Percentiles rank a stretch among this genome's conserved stretches.
These are phyloP conservation scores for Enteromius viviparus DNA, from an alignment of 2,797 vertebrate genomes.

Conservation along the genomic window DNA sequence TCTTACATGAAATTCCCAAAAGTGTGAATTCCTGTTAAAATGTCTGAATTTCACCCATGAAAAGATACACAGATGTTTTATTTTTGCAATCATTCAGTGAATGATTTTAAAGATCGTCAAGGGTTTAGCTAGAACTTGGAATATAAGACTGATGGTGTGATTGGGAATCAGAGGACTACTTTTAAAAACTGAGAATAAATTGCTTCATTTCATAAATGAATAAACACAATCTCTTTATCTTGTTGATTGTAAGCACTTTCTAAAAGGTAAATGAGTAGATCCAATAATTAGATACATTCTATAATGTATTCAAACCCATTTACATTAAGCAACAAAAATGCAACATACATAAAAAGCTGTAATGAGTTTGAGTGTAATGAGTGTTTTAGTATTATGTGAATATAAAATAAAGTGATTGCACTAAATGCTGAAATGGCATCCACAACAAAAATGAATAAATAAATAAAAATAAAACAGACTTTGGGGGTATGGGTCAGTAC, in stretches of 20 bases:
- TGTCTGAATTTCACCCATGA: too few relatives aligned
- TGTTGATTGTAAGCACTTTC: constrained; percentile 10
- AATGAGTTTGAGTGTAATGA: constrained; percentile 4
- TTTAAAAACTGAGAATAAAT: not conserved
- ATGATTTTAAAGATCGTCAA: not conserved
- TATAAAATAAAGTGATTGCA: constrained; percentile 25
- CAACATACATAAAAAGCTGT: not conserved
- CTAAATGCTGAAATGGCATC: not conserved
- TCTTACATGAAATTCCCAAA: too few relatives aligned
- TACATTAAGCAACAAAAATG: constrained; percentile 8
- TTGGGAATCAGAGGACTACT: not conserved
- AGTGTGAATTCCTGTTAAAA: too few relatives aligned
- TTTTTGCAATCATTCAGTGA: constrained; percentile 7
- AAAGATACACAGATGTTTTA: not conserved
- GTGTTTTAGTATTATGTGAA: constrained; percentile 4
- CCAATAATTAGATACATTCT: constrained; percentile 5
- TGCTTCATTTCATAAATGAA: constrained; percentile 4
- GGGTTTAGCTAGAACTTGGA: not conserved
- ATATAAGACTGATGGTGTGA: not conserved
- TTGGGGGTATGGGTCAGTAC: too few relatives aligned
- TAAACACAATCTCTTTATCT: not conserved
- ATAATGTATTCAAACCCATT: not conserved
- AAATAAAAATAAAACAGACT: too few relatives aligned
- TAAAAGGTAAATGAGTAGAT: not conserved
- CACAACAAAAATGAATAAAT: too few relatives aligned